Percentiles rank a stretch among this genome's conserved stretches.
Conservation (phyloP, 2,888 invertebrate genomes). For the Campoletis raptor region DNA sequence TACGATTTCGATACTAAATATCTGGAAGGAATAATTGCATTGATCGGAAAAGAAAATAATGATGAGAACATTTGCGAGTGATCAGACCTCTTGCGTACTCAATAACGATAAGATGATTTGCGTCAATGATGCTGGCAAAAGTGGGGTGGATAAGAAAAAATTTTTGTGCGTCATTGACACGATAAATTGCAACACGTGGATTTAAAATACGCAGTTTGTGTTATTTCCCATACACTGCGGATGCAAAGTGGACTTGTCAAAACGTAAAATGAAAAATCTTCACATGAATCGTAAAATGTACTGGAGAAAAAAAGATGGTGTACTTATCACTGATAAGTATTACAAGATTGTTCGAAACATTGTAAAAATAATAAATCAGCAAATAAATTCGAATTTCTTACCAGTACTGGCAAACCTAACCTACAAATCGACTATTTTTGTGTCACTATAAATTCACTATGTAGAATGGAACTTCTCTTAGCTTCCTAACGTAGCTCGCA, state of each 20-base stretch:
- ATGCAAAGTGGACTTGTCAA: background rate
- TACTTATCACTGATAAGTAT: background rate
- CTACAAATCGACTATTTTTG: slow-evolving; percentile 23
- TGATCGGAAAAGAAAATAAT: background rate
- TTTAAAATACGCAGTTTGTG: slow-evolving; percentile 6
- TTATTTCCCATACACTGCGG: background rate
- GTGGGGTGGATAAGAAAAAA: slow-evolving; percentile 1
- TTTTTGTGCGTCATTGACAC: slow-evolving; percentile 33
- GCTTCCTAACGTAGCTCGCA: background rate
- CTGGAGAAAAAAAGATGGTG: background rate
- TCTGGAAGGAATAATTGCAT: background rate
- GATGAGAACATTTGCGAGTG: background rate
- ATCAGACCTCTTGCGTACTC: background rate
- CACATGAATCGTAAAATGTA: background rate
- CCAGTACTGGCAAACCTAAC: slow-evolving; percentile 46
- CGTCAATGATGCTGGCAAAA: slow-evolving; percentile 40
- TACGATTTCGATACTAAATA: background rate
- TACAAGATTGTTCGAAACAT: background rate
- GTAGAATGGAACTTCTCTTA: background rate
- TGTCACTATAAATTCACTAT: background rate
- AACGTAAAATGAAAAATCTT: background rate
- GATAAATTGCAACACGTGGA: slow-evolving; percentile 26
- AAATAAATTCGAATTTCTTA: background rate
- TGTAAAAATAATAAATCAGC: too few relatives aligned
- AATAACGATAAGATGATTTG: slow-evolving; percentile 23